Conservation (phyloP, 2,888 invertebrate species). For the Reticulitermes lucifugus region DNA sequence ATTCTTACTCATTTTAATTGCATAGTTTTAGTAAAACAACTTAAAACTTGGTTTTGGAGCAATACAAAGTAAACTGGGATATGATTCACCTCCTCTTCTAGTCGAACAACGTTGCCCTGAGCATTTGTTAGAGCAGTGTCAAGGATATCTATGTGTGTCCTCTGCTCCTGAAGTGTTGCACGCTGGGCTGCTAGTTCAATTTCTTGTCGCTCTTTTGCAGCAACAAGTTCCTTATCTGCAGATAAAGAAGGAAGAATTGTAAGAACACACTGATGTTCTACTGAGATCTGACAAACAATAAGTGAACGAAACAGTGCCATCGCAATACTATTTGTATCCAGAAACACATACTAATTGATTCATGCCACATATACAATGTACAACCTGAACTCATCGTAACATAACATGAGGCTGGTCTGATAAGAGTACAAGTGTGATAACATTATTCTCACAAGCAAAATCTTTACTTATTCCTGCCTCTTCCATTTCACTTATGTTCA, state of each 20-base stretch:
- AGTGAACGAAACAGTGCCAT: too few relatives aligned
- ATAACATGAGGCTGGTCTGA: too few relatives aligned
- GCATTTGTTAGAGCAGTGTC: slow-evolving; percentile 93
- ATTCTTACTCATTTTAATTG: neutral
- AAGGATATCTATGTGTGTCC: slow-evolving; percentile 92
- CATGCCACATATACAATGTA: neutral
- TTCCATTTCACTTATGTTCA: neutral
- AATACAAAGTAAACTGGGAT: too few relatives aligned
- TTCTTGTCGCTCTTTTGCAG: slow-evolving; percentile 91
- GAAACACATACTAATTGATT: too few relatives aligned
- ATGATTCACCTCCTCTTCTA: slow-evolving; percentile 84
- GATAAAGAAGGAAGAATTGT: slow-evolving; percentile 12
- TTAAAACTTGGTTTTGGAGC: too few relatives aligned
- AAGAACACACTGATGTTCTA: too few relatives aligned
- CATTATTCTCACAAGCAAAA: too few relatives aligned
- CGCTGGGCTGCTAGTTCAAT: slow-evolving; percentile 91
- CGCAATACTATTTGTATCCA: too few relatives aligned
- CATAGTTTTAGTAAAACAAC: neutral
- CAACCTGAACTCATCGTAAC: too few relatives aligned
- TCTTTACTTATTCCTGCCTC: neutral
- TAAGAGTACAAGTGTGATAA: too few relatives aligned
- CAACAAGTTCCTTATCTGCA: slow-evolving; percentile 88
- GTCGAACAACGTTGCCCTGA: slow-evolving; percentile 86
- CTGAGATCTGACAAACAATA: too few relatives aligned
- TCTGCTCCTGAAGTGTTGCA: slow-evolving; percentile 90